phyloP scores from a whole-genome alignment of 2,888 invertebrate genomes.

The Ichneumoninae sp. region DNA sequence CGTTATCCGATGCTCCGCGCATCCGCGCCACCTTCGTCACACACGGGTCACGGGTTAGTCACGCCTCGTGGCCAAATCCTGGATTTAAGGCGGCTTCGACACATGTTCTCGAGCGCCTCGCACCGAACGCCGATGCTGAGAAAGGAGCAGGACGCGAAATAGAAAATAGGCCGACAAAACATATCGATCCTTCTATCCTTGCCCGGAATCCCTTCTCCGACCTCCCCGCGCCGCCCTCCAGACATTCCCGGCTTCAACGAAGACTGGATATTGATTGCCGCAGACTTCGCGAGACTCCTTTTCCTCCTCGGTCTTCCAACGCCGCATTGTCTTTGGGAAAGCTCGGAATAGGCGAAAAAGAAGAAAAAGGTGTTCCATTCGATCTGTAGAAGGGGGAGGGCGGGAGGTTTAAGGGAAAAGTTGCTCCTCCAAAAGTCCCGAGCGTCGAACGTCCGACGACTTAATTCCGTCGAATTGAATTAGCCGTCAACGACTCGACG shows the following conservation, averaged over 20 bases:
- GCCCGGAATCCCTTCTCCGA: slow-evolving; percentile 29
- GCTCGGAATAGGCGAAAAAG: slow-evolving; percentile 2
- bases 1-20: not conserved
- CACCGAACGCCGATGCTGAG: slow-evolving; percentile 15
- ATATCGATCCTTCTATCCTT: slow-evolving; percentile 36
- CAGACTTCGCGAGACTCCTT: slow-evolving; percentile 10
- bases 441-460: slow-evolving; percentile 47
- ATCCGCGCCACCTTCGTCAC: slow-evolving; percentile 18
- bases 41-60: slow-evolving; percentile 33
- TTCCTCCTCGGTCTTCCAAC: slow-evolving; percentile 18
- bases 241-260: slow-evolving; percentile 52
- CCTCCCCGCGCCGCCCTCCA: not conserved
- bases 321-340: slow-evolving; percentile 47
- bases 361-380: slow-evolving; percentile 50
- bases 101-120: slow-evolving; percentile 58
- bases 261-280: slow-evolving; percentile 55
- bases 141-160: slow-evolving; percentile 19
- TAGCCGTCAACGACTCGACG: slow-evolving; percentile 24
- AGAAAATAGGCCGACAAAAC: slow-evolving; percentile 10
- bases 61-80: slow-evolving; percentile 47
- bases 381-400: slow-evolving; percentile 5
- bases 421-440: slow-evolving; percentile 45
- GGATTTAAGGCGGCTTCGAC: slow-evolving; percentile 62
- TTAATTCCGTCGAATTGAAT: slow-evolving; percentile 62
- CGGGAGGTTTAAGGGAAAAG: slow-evolving; percentile 42